Percentiles rank a stretch among this genome's conserved stretches.
These are phyloP conservation scores for Drosophila lacicola DNA, from an alignment of 2,888 invertebrate species.

Conservation along the genomic window DNA sequence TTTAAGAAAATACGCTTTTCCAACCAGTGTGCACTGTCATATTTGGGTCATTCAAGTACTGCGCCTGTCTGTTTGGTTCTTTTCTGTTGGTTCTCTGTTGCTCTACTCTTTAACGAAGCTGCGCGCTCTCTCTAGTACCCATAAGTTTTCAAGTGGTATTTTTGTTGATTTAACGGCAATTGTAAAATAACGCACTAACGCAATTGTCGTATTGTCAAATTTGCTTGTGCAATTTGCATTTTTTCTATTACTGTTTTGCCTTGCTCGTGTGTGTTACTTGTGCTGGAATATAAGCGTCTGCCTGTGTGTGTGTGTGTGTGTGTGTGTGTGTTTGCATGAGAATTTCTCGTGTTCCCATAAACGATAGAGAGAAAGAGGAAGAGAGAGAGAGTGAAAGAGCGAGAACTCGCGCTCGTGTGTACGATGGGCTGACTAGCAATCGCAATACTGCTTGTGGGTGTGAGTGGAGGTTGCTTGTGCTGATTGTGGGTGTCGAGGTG, in stretches of 20 bases:
- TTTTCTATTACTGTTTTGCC: conserved; percentile 26
- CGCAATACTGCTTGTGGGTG: conserved; percentile 41
- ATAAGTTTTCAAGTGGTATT: conserved; percentile 56
- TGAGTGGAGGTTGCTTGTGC: conserved; percentile 22
- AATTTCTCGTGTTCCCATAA: conserved; percentile 59
- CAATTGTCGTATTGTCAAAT: conserved; percentile 57
- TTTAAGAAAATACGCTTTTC: conserved; percentile 39
- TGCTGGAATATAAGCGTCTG: conserved; percentile 37
- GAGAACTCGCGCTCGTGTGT: conserved; percentile 39
- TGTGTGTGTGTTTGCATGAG: conserved; percentile 43
- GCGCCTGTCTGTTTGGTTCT: conserved; percentile 60
- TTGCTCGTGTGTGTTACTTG: conserved; percentile 55
- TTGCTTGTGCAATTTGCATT: conserved; percentile 56
- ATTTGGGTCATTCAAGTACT: conserved; percentile 60
- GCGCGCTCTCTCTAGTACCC: conserved; percentile 39
- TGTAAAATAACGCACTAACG: conserved; percentile 55
- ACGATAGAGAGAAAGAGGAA: conserved; percentile 17
- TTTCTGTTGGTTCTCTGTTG: conserved; percentile 58
- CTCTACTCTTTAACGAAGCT: conserved; percentile 37
- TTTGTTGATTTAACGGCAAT: conserved; percentile 56
- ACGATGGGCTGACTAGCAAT: conserved; percentile 50
- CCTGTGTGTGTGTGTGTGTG: conserved; percentile 19
- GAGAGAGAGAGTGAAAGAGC: conserved; percentile 13
- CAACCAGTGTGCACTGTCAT: conserved; percentile 58
- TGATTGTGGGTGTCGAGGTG: conserved; percentile 7